These are phyloP conservation scores for Hemiscyllium ocellatum DNA, from an alignment of 2,113 vertebrate genomes.

Conservation along the genomic window DNA sequence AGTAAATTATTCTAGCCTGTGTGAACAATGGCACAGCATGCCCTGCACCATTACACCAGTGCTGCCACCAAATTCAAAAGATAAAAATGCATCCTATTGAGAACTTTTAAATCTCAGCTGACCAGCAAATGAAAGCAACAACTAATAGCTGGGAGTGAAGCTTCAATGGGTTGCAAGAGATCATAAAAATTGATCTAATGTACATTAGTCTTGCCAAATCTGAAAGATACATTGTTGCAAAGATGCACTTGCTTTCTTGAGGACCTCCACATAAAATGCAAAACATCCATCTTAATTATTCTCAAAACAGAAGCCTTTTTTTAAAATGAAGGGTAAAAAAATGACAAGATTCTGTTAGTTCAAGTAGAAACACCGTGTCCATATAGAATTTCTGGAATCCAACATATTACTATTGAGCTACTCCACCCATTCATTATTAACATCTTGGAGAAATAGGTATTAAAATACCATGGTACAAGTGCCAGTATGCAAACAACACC, in stretches of 20 bases:
- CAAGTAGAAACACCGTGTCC: not conserved
- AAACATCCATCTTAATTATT: not conserved
- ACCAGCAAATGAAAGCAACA: not conserved
- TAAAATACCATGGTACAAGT: not conserved
- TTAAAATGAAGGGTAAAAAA: not conserved
- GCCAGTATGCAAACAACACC: not conserved
- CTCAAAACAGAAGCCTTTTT: not conserved
- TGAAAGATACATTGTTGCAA: not conserved
- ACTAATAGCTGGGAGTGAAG: not conserved
- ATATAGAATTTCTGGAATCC: not conserved
- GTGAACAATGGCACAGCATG: constrained; percentile 22
- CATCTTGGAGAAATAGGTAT: not conserved
- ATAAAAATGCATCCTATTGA: not conserved
- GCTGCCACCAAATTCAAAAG: constrained; percentile 1
- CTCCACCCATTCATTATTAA: not conserved
- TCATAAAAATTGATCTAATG: not conserved
- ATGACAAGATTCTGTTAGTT: not conserved
- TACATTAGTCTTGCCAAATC: not conserved
- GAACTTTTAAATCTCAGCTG: constrained; percentile 21
- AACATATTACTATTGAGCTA: not conserved
- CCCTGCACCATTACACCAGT: not conserved
- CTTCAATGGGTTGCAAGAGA: not conserved
- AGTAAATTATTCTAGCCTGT: not conserved
- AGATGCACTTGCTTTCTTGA: not conserved
- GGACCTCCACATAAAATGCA: not conserved